These are phyloP conservation scores for Pachyuromys duprasi DNA, from an alignment of 2,797 vertebrate species.

Conservation along the genomic window DNA sequence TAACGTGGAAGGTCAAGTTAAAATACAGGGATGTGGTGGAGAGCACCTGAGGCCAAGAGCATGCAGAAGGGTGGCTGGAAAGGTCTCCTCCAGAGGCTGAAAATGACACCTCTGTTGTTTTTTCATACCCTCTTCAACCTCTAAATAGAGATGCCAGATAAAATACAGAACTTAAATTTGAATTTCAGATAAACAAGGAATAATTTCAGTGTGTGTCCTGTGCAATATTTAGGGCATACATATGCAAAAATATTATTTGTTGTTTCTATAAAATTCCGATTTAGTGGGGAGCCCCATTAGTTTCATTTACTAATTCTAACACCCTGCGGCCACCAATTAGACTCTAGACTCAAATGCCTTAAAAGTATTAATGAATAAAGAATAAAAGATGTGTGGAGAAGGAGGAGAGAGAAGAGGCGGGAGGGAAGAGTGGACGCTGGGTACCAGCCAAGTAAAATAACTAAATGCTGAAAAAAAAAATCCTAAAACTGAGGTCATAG, in stretches of 20 bases:
- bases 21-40: neutral
- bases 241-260: neutral
- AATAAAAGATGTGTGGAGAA: neutral
- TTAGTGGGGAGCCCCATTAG: slow-evolving; percentile 2
- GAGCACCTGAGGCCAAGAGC: neutral
- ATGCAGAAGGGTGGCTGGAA: neutral
- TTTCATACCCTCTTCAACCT: slow-evolving; percentile 59
- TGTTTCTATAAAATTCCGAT: slow-evolving; percentile 51
- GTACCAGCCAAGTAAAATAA: slow-evolving; percentile 86
- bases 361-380: slow-evolving; percentile 29
- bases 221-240: neutral
- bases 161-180: slow-evolving; percentile 68
- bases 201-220: slow-evolving; percentile 29
- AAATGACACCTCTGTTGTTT: slow-evolving; percentile 45
- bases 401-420: slow-evolving; percentile 51
- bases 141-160: slow-evolving; percentile 57
- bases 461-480: slow-evolving; percentile 83
- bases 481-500: slow-evolving; percentile 87
- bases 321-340: neutral
- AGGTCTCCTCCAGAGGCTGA: neutral
- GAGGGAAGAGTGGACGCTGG: slow-evolving; percentile 75
- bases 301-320: slow-evolving; percentile 64
- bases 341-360: neutral
- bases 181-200: slow-evolving; percentile 63
- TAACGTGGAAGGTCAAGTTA: neutral